phyloP scores from a whole-genome alignment of 1,140 invertebrate species.

The Drosophila nigromelanica region DNA sequence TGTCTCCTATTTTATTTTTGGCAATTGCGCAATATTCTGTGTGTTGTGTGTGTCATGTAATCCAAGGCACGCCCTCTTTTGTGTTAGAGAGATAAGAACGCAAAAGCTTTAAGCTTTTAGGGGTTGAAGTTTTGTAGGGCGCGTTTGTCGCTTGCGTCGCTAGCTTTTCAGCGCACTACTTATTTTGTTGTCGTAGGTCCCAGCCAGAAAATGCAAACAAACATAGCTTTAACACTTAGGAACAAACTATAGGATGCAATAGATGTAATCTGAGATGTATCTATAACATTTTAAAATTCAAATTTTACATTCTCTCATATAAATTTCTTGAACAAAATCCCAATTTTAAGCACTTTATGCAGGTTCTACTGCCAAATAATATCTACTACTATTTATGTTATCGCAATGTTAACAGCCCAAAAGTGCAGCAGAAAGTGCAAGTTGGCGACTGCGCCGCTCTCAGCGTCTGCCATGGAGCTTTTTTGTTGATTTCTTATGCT shows the following conservation, averaged over 20 bases:
- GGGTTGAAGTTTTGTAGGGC: conserved; percentile 47
- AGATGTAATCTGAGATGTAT: no score
- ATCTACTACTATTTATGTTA: conserved; percentile 60
- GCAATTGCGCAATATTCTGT: conserved; percentile 66
- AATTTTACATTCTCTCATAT: no score
- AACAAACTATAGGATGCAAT: no score
- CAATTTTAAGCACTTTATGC: no score
- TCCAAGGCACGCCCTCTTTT: conserved; percentile 2
- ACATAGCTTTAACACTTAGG: neutral
- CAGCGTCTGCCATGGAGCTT: conserved; percentile 30
- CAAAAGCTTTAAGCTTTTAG: conserved; percentile 40
- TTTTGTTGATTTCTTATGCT: conserved; percentile 25
- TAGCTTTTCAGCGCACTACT: conserved; percentile 30
- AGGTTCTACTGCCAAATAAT: conserved; percentile 4
- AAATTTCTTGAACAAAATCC: no score
- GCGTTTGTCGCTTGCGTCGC: conserved; percentile 11
- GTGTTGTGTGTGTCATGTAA: conserved; percentile 47
- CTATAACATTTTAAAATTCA: no score
- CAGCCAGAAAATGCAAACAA: neutral
- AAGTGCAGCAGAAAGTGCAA: conserved; percentile 76
- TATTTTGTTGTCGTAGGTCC: conserved; percentile 64
- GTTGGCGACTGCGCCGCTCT: conserved; percentile 49
- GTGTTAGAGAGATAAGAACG: conserved; percentile 11
- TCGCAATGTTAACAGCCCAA: conserved; percentile 14
- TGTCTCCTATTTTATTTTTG: conserved; percentile 33